Evolutionary conservation across 2,888 invertebrate genomes (phyloP).

Genomic region (Melinaea menophilus): DNA sequence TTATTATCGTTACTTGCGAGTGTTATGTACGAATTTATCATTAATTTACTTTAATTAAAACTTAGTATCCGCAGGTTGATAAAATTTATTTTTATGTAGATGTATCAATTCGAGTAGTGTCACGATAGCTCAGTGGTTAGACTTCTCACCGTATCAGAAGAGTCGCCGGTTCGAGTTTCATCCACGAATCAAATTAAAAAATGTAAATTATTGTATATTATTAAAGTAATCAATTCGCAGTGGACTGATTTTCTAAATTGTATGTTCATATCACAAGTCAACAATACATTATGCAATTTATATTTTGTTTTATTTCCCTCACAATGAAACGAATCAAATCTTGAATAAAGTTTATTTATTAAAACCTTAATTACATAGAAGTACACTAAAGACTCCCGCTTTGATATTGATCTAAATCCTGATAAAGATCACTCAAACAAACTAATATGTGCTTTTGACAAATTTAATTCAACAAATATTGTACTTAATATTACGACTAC

Average conservation of each 20-base stretch:
- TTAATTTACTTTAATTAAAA: constrained; percentile 1
- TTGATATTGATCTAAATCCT: constrained; percentile 59
- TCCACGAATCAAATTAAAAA: too few species aligned
- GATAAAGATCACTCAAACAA: constrained; percentile 65
- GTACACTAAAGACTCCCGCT: constrained; percentile 62
- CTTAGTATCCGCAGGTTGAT: neutral
- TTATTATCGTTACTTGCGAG: constrained; percentile 13
- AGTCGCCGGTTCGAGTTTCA: too few species aligned
- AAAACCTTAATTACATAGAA: constrained; percentile 74
- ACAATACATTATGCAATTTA: too few species aligned
- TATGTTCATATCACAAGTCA: too few species aligned
- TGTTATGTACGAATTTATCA: constrained; percentile 15
- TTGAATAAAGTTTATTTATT: constrained; percentile 71
- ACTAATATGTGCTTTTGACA: constrained; percentile 64
- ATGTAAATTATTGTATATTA: too few species aligned
- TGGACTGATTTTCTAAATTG: too few species aligned
- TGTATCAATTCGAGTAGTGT: too few species aligned
- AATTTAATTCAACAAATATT: constrained; percentile 69
- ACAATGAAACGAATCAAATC: constrained; percentile 40
- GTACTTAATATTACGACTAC: constrained; percentile 72
- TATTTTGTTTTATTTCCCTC: too few species aligned
- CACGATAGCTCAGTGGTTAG: too few species aligned
- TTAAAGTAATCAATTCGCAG: too few species aligned
- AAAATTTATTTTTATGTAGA: neutral
- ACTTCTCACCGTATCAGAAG: too few species aligned